phyloP scores from a whole-genome alignment of 1,140 invertebrate species.

The Heliconius congener region DNA sequence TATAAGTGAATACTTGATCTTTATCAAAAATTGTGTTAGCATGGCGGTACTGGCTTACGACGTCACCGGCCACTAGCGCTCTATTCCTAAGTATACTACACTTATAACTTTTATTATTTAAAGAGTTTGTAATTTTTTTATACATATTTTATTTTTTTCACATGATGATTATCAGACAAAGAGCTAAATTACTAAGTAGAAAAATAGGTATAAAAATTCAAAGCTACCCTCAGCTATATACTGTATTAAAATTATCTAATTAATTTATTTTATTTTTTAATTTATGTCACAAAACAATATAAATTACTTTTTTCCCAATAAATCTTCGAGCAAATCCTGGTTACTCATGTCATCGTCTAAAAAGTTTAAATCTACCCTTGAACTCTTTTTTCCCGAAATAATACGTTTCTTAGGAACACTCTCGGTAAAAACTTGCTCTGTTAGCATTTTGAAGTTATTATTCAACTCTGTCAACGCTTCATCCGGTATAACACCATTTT shows the following conservation, averaged over 20 bases:
- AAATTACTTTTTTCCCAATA: slow-evolving; percentile 61
- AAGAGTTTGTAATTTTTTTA: not conserved
- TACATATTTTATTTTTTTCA: not conserved
- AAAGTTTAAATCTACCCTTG: slow-evolving; percentile 52
- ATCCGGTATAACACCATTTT: slow-evolving; percentile 56
- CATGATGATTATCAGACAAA: not conserved
- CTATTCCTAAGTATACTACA: not conserved
- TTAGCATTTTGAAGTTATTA: slow-evolving; percentile 73
- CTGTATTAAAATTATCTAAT: not conserved
- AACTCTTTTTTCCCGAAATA: slow-evolving; percentile 54
- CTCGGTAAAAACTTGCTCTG: slow-evolving; percentile 58
- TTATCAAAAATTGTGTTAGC: not conserved
- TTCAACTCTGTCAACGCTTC: slow-evolving; percentile 64
- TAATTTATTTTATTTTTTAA: not conserved
- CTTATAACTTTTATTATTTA: not conserved
- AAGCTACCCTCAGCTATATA: not conserved
- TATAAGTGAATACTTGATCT: not conserved
- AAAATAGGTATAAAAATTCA: slow-evolving; percentile 11
- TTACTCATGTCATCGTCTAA: slow-evolving; percentile 69
- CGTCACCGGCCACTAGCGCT: not conserved
- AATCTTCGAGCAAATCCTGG: slow-evolving; percentile 68
- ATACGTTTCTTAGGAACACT: slow-evolving; percentile 56
- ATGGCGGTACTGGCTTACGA: not conserved
- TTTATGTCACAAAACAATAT: not conserved
- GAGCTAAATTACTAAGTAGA: not conserved